A percentile compares a stretch with the other conserved stretches of the same genome.
These are phyloP conservation scores for Casuarius casuarius DNA, from an alignment of 2,113 vertebrate genomes.

Conservation along the genomic window DNA sequence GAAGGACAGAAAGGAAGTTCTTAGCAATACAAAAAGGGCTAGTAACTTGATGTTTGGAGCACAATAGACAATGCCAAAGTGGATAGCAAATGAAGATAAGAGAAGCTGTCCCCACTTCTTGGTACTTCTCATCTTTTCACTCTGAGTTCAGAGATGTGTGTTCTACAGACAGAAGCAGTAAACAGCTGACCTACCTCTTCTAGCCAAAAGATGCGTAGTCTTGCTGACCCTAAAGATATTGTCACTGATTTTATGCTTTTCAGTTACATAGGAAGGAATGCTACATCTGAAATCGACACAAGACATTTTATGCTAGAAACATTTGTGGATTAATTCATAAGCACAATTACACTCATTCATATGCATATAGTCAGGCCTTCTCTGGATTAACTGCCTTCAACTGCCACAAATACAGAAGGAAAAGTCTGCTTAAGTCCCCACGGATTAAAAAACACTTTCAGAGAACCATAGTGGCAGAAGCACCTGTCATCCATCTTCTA, in stretches of 20 bases:
- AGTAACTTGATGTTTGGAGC: not conserved
- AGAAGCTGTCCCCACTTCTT: not conserved
- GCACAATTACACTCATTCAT: not conserved
- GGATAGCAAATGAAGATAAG: not conserved
- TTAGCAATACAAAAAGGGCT: not conserved
- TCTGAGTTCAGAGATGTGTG: not conserved
- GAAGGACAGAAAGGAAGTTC: not conserved
- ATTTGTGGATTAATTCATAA: not conserved
- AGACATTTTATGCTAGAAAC: not conserved
- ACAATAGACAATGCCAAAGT: fast-evolving
- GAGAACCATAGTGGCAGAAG: not conserved
- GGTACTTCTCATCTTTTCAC: not conserved
- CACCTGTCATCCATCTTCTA: not conserved
- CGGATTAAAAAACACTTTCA: not conserved
- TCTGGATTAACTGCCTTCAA: not conserved
- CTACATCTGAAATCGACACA: not conserved
- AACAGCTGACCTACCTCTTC: not conserved
- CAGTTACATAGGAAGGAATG: not conserved
- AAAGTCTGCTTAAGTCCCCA: not conserved
- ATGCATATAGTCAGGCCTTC: not conserved
- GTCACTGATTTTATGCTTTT: not conserved
- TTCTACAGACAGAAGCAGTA: not conserved
- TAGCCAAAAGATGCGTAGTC: not conserved
- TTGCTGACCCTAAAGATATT: not conserved
- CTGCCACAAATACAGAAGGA: not conserved